Conservation (phyloP, 2,888 invertebrate species). For the Polyommatus icarus region DNA sequence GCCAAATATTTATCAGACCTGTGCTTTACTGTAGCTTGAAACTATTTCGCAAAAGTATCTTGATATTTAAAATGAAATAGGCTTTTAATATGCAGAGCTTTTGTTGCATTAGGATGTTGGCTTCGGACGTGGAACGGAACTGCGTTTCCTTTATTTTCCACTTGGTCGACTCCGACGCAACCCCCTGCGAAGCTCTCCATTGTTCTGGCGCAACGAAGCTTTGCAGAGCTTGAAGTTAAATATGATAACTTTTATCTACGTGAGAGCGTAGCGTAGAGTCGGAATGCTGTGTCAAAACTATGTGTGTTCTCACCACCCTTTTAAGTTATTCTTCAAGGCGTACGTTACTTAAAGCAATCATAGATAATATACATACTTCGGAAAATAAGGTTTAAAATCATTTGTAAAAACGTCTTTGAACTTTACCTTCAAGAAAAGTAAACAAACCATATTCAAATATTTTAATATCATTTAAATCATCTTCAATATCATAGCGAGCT, state of each 20-base stretch:
- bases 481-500: not conserved
- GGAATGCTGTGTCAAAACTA: not conserved
- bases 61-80: not conserved
- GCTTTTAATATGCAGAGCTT: constrained; percentile 15
- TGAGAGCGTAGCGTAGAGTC: constrained; percentile 24
- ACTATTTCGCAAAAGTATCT: not conserved
- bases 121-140: constrained; percentile 57
- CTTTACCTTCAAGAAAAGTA: not conserved
- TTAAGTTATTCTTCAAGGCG: not conserved
- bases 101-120: constrained; percentile 38
- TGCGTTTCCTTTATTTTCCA: constrained; percentile 65
- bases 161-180: constrained; percentile 51
- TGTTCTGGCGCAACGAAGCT: constrained; percentile 56
- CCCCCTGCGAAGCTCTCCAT: constrained; percentile 50
- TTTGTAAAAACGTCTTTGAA: not conserved
- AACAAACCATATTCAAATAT: not conserved
- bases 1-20: not conserved
- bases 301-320: not conserved
- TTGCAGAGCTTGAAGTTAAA: constrained; percentile 11
- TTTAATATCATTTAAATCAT: not conserved
- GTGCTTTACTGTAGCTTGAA: not conserved
- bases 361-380: no score
- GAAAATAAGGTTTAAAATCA: no score
- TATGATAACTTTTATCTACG: constrained; percentile 33
- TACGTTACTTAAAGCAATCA: no score